Base-by-base conservation (phyloP, 35 echinoderm and acorn worm species). In the Lytechinus pictus region DNA sequence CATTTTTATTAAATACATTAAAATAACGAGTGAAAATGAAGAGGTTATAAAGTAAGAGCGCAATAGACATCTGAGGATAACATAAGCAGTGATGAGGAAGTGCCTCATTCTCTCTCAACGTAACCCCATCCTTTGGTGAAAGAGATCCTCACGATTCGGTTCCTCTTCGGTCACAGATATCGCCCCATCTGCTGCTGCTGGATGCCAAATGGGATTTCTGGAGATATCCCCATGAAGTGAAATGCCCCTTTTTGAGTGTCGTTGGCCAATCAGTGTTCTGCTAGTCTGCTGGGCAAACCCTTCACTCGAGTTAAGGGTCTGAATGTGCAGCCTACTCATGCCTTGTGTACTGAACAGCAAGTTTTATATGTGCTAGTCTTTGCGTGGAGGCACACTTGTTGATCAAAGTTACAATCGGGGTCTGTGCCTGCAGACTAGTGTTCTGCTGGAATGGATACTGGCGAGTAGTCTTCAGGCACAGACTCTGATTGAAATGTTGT, bases 101-200 rank as follows among this genome's bases (percentile, higher is more conserved):
- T 54, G 13, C 88, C 28, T 90, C 88, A 14, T 2, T 90, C 29
- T 90, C 29, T 6, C 19, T 24, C 28, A 52, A 19, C 52, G 88
- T 90, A 90, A 90, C 88, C 88, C 52, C 88, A 90, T 28, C 88
- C 9, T 52, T 90, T 10, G 88, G 21, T 52, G 88, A 90, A 90
- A 90, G 28, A 27, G 88, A 90, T 90, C 88, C 11, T 5, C 14
- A 33, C 88, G 88, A 90, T 90, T 12, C 52, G 88, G 88, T 90
- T 90, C 10, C 88, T 52, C 28, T 54, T 21, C 4, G 21, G 28
- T 51, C 11, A 16, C 14, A 27, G 12, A 90, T 28, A 90, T 90
- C 29, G 21, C 5, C n/a, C 29, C 88, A 90, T 90, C 52, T 90
- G 28, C 88, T 53, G 2, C 27, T 54, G 16, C 28, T 52, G 33